Percentiles rank a stretch among this genome's conserved stretches.
These are phyloP conservation scores for Ceuthmochares aereus DNA, from an alignment of 2,113 vertebrate species.

Conservation along the genomic window DNA sequence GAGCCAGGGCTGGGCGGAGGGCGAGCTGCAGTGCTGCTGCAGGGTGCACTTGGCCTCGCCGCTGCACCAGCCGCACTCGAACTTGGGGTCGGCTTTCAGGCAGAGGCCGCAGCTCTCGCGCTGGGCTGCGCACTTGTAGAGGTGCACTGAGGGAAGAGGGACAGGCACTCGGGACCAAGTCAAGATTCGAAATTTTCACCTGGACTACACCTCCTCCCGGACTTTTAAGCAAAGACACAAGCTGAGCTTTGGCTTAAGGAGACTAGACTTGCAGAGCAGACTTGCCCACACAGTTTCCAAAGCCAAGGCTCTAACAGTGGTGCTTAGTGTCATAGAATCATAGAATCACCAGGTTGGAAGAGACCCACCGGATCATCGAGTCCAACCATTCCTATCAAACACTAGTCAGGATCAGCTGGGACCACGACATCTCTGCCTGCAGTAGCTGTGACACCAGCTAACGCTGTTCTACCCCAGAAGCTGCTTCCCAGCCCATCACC, in stretches of 20 bases:
- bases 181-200: fast-evolving
- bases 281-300: not conserved
- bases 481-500: not conserved
- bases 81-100: slow-evolving; percentile 94
- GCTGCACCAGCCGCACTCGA: slow-evolving; percentile 95
- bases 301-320: not conserved
- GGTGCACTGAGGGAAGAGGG: slow-evolving; percentile 83
- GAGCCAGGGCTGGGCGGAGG: slow-evolving; percentile 88
- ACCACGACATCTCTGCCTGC: fast-evolving
- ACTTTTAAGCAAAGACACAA: fast-evolving
- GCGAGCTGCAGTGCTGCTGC: slow-evolving; percentile 83
- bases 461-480: fast-evolving
- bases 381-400: too few relatives aligned
- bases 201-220: fast-evolving
- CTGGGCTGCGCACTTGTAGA: slow-evolving; percentile 97
- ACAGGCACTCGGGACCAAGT: fast-evolving
- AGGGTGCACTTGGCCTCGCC: slow-evolving; percentile 88
- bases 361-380: too few relatives aligned
- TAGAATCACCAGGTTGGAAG: too few relatives aligned
- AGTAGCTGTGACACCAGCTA: not conserved
- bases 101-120: slow-evolving; percentile 97
- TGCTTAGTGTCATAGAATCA: not conserved
- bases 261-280: fast-evolving
- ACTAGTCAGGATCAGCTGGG: not conserved
- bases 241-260: not conserved